These are phyloP conservation scores for Machimus rusticus DNA, from an alignment of 2,888 invertebrate genomes.

Conservation along the genomic window DNA sequence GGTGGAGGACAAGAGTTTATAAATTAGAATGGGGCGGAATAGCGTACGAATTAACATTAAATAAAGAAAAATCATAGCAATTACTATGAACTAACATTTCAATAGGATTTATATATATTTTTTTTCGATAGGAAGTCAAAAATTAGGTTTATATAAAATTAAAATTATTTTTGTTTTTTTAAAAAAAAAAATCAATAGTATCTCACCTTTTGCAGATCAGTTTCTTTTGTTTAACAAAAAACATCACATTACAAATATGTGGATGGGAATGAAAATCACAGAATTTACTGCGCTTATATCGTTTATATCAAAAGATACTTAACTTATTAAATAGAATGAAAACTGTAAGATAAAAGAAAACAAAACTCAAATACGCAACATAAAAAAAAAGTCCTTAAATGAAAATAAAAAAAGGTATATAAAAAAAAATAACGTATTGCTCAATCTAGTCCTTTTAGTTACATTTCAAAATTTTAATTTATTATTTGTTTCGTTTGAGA, in stretches of 20 bases:
- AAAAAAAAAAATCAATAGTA: background rate
- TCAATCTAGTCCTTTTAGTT: background rate
- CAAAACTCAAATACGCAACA: background rate
- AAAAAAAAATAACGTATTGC: background rate
- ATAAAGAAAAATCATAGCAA: conserved; percentile 32
- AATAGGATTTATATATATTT: background rate
- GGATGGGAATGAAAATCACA: background rate
- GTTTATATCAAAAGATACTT: background rate
- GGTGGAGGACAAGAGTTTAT: conserved; percentile 92
- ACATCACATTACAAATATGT: too few relatives aligned
- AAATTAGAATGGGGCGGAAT: conserved; percentile 94
- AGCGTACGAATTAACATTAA: conserved; percentile 79
- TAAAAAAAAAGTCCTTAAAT: background rate
- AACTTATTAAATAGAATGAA: background rate
- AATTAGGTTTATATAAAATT: background rate
- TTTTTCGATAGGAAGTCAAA: background rate
- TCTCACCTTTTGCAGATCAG: background rate
- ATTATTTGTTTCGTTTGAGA: background rate
- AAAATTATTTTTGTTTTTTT: background rate
- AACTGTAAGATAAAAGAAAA: background rate
- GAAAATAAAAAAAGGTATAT: background rate
- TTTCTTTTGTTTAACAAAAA: background rate
- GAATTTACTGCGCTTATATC: background rate
- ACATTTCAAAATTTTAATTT: background rate
- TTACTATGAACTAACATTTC: background rate